Percentiles rank a stretch among this genome's conserved stretches.
phyloP scores from a whole-genome alignment of 2,888 invertebrate genomes.

The Operophtera brumata region DNA sequence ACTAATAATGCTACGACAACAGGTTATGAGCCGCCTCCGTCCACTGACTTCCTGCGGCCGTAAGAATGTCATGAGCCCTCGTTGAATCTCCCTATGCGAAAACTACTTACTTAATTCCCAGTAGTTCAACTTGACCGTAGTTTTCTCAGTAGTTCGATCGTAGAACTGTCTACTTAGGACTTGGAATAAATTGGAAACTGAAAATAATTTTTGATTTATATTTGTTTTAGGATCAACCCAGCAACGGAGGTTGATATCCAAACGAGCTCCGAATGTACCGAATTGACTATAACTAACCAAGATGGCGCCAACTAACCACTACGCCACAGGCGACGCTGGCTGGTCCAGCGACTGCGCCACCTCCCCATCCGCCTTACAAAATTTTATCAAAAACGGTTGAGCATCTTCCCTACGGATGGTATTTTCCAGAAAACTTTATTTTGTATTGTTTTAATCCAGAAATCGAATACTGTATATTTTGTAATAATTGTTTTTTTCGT shows the following conservation, averaged over 20 bases:
- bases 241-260: conserved; percentile 67
- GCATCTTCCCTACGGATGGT: conserved; percentile 32
- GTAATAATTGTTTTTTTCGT: conserved; percentile 51
- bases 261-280: conserved; percentile 20
- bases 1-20: too few relatives aligned
- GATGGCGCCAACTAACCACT: conserved; percentile 20
- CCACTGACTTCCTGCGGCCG: too few relatives aligned
- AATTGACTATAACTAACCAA: conserved; percentile 10
- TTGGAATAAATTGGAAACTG: too few relatives aligned
- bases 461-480: conserved; percentile 60
- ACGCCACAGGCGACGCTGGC: conserved; percentile 28
- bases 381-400: conserved; percentile 38
- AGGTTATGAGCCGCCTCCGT: too few relatives aligned
- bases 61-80: too few relatives aligned
- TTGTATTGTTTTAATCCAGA: conserved; percentile 33
- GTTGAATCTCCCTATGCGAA: too few relatives aligned
- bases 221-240: conserved; percentile 64
- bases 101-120: too few relatives aligned
- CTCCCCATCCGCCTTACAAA: conserved; percentile 26
- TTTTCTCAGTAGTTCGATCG: too few relatives aligned
- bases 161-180: too few relatives aligned
- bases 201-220: too few relatives aligned
- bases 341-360: conserved; percentile 27
- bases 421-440: conserved; percentile 32
- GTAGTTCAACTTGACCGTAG: too few relatives aligned